Conservation (phyloP, 2,888 invertebrate species). For the Crossocerus cetratus region DNA sequence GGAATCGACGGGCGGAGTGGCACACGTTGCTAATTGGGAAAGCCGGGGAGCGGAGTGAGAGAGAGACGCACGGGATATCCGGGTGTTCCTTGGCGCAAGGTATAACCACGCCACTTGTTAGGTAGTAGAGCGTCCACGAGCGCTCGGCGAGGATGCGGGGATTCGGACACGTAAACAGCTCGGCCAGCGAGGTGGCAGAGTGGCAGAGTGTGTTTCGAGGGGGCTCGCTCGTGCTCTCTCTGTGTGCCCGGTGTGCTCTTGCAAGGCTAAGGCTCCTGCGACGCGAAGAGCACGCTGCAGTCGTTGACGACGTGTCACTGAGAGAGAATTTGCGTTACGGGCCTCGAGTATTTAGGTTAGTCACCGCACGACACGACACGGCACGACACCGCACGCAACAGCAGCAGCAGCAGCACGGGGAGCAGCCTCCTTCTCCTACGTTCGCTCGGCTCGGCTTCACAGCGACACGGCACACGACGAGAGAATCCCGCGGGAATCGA, state of each 20-base stretch:
- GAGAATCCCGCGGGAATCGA: slow-evolving; percentile 21
- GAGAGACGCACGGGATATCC: no score
- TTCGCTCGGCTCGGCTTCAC: slow-evolving; percentile 32
- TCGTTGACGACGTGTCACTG: slow-evolving; percentile 59
- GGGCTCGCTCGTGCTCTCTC: no score
- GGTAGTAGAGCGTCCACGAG: no score
- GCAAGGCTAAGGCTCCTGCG: slow-evolving; percentile 26
- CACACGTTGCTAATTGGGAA: not conserved
- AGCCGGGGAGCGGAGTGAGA: no score
- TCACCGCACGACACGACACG: no score
- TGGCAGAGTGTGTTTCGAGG: no score
- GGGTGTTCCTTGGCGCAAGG: no score
- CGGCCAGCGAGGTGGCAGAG: not conserved
- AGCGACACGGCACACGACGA: slow-evolving; percentile 15
- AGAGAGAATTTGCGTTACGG: slow-evolving; percentile 57
- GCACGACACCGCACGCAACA: no score
- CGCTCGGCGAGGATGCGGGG: not conserved
- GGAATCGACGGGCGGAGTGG: not conserved
- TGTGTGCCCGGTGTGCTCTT: not conserved
- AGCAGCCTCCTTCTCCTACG: slow-evolving; percentile 30
- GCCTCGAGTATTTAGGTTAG: slow-evolving; percentile 62
- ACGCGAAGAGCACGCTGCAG: slow-evolving; percentile 35
- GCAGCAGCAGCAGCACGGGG: slow-evolving; percentile 18
- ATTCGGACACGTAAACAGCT: slow-evolving; percentile 25
- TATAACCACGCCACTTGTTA: no score